Evolutionary conservation across 2,113 vertebrate species (phyloP).

Genomic region (Perca schrenkii): DNA sequence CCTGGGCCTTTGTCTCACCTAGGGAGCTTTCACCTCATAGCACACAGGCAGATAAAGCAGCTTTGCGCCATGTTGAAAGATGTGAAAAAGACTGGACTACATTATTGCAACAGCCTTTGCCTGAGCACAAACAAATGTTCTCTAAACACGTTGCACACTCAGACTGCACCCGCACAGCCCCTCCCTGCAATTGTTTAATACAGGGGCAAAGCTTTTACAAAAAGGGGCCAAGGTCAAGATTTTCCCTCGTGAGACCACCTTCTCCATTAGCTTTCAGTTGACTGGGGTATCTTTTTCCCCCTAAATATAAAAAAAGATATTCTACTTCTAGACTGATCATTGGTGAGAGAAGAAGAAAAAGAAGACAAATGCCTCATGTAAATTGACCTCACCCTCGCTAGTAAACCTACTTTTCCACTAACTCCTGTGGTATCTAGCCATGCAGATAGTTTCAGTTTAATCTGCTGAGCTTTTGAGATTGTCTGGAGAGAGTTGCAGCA

Average conservation of each 20-base stretch:
- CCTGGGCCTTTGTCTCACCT: constrained; percentile 57
- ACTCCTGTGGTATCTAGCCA: not conserved
- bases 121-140: constrained; percentile 58
- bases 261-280: constrained; percentile 80
- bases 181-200: constrained; percentile 72
- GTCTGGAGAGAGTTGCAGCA: no score
- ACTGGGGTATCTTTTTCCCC: constrained; percentile 40
- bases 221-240: constrained; percentile 71
- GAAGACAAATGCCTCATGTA: not conserved
- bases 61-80: constrained; percentile 67
- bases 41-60: constrained; percentile 50
- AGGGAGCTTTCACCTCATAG: constrained; percentile 66
- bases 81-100: constrained; percentile 72
- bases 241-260: constrained; percentile 69
- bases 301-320: constrained; percentile 18
- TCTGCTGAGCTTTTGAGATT: not conserved
- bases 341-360: not conserved
- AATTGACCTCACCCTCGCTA: not conserved
- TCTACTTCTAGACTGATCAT: constrained; percentile 4
- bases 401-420: not conserved
- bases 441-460: not conserved
- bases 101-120: constrained; percentile 58
- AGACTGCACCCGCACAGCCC: constrained; percentile 24
- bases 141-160: constrained; percentile 28
- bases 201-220: constrained; percentile 84